Conservation (phyloP, 2,113 vertebrate genomes). For the Sphaerodactylus townsendi region DNA sequence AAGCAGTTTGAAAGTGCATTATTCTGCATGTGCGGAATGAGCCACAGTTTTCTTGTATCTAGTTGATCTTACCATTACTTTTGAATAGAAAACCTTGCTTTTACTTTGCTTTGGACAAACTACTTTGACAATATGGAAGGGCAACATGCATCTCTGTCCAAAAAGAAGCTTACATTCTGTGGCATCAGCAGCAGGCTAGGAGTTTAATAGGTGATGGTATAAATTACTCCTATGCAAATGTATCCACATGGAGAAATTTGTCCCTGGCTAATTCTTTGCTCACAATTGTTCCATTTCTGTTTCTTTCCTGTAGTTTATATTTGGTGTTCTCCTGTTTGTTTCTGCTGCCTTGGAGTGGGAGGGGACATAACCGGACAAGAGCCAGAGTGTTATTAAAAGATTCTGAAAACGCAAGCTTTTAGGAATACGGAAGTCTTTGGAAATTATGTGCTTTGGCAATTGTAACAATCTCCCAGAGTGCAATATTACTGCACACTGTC, state of each 20-base stretch:
- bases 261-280: background rate
- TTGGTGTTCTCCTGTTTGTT: conserved; percentile 25
- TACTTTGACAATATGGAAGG: background rate
- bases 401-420: background rate
- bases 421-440: no score
- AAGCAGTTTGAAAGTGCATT: no score
- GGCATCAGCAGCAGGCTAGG: background rate
- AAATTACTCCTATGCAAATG: background rate
- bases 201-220: background rate
- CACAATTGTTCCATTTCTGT: conserved; percentile 11
- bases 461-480: background rate
- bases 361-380: background rate
- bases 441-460: background rate
- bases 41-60: background rate
- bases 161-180: background rate
- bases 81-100: conserved; percentile 13
- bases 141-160: background rate
- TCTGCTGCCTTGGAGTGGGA: background rate
- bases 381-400: background rate
- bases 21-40: no score
- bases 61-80: background rate
- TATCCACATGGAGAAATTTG: background rate
- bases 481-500: no score
- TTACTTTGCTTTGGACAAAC: background rate
- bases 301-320: conserved; percentile 28